phyloP scores from a whole-genome alignment of 2,113 vertebrate genomes.

The Pomatostomus ruficeps region DNA sequence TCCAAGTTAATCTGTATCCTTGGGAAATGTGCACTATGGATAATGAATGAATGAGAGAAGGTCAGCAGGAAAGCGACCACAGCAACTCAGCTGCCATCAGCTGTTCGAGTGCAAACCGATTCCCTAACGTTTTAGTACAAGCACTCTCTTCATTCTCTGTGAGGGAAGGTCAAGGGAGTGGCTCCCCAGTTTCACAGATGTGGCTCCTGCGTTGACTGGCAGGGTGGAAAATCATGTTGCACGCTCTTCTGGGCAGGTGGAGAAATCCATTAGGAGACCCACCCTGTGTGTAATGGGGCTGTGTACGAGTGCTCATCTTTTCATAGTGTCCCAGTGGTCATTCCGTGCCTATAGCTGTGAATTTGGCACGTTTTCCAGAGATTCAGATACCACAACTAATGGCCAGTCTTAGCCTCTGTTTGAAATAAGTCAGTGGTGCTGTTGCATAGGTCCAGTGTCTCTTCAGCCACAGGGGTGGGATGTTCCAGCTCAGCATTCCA shows the following conservation, averaged over 20 bases:
- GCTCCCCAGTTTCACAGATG: background rate
- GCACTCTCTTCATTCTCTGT: background rate
- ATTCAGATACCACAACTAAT: background rate
- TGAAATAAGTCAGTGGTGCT: background rate
- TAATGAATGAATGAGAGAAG: background rate
- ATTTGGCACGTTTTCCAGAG: background rate
- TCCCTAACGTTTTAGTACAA: background rate
- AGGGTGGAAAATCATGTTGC: background rate
- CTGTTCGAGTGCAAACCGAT: background rate
- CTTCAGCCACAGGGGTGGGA: background rate
- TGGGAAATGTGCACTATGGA: background rate
- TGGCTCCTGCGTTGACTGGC: background rate
- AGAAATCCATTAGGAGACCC: background rate
- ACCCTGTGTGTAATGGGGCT: background rate
- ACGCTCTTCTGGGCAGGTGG: background rate
- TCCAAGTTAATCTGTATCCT: background rate
- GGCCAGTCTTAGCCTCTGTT: background rate
- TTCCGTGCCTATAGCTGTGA: background rate
- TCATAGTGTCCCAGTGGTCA: background rate
- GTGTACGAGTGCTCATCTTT: background rate
- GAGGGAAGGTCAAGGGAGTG: background rate
- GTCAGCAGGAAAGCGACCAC: background rate
- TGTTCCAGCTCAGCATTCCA: background rate
- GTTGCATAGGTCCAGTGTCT: fast-evolving
- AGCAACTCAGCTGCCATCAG: background rate